A percentile compares a stretch with the other conserved stretches of the same genome.
Conservation (phyloP, 1,140 invertebrate species). For the Muscidifurax raptorellus region DNA sequence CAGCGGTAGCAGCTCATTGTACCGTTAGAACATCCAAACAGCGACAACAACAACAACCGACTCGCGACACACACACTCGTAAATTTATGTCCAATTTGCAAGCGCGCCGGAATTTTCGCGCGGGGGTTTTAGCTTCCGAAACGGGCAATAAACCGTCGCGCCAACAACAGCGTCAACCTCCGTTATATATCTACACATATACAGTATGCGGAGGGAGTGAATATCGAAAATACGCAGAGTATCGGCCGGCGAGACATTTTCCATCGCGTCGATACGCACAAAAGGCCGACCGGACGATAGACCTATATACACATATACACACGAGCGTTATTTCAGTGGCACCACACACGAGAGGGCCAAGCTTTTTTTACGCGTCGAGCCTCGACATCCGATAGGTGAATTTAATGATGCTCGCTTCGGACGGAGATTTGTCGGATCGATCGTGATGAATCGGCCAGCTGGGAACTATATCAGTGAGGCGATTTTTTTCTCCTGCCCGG, state of each 20-base stretch:
- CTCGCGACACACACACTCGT: slow-evolving; percentile 12
- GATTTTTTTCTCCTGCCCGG: background rate
- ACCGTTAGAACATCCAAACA: background rate
- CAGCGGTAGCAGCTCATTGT: too few species aligned
- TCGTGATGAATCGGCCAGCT: slow-evolving; percentile 36
- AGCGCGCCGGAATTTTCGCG: slow-evolving; percentile 61
- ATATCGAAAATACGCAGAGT: background rate
- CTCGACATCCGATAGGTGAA: slow-evolving; percentile 17
- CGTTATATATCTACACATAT: too few species aligned
- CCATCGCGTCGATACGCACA: slow-evolving; percentile 7
- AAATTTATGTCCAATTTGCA: slow-evolving; percentile 67
- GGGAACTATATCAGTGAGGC: slow-evolving; percentile 24
- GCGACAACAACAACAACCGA: background rate
- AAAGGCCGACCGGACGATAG: background rate
- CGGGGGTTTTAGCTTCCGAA: slow-evolving; percentile 54
- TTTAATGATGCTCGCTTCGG: slow-evolving; percentile 43
- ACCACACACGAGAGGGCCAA: background rate
- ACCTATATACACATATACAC: too few species aligned
- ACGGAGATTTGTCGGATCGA: slow-evolving; percentile 18
- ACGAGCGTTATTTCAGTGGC: background rate
- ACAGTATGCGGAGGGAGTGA: background rate
- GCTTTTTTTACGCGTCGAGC: background rate
- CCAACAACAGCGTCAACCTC: background rate
- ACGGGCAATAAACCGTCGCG: slow-evolving; percentile 58
- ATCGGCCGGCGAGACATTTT: slow-evolving; percentile 11